These are phyloP conservation scores for Physella acuta DNA, from an alignment of 1,140 invertebrate genomes.

Conservation along the genomic window DNA sequence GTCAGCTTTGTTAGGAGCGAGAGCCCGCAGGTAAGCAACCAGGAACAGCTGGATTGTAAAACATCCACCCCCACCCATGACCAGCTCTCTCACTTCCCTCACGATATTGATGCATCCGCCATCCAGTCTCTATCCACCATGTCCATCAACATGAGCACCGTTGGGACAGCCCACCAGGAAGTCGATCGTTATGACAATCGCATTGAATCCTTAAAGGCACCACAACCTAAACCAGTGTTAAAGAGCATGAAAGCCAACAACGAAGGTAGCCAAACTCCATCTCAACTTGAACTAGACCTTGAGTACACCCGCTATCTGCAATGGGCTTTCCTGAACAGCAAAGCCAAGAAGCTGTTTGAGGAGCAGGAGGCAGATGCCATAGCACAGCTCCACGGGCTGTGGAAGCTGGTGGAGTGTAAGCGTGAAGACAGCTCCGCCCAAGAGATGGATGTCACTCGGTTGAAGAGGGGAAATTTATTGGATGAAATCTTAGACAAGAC, in stretches of 20 bases:
- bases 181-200: too few relatives aligned
- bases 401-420: constrained; percentile 36
- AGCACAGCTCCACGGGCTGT: constrained; percentile 36
- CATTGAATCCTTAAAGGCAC: not conserved
- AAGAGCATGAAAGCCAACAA: not conserved
- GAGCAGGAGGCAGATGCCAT: constrained; percentile 44
- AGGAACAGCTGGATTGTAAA: not conserved
- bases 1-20: not conserved
- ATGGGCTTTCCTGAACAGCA: constrained; percentile 40
- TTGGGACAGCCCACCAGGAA: not conserved
- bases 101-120: constrained; percentile 16
- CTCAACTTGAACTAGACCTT: constrained; percentile 39
- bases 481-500: constrained; percentile 39
- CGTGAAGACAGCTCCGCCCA: constrained; percentile 29
- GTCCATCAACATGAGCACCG: not conserved
- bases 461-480: constrained; percentile 34
- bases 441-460: constrained; percentile 29
- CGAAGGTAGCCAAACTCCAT: constrained; percentile 8
- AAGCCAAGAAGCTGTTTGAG: constrained; percentile 33
- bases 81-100: not conserved
- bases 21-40: not conserved
- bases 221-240: not conserved
- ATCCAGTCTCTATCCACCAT: constrained; percentile 9
- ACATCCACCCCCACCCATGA: constrained; percentile 12
- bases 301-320: constrained; percentile 39